Conservation (phyloP, 1,140 invertebrate species). For the Caenorhabditis inopinata region DNA sequence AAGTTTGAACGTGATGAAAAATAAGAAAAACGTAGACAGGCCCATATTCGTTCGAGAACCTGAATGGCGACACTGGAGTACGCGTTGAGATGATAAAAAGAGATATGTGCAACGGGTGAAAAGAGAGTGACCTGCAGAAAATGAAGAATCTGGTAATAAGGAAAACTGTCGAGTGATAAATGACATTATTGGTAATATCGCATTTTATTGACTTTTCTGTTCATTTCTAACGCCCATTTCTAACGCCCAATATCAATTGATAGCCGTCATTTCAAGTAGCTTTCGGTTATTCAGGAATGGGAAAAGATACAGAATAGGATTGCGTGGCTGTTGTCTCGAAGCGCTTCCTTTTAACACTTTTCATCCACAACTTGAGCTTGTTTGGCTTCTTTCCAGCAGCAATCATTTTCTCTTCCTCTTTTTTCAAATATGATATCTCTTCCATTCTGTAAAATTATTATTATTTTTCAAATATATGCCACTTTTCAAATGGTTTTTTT, state of each 20-base stretch:
- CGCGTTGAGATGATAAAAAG: neutral
- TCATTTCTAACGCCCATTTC: too few species aligned
- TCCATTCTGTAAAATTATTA: neutral
- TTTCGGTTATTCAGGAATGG: neutral
- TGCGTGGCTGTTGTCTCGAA: neutral
- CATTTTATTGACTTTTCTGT: too few species aligned
- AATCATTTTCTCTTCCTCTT: conserved; percentile 16
- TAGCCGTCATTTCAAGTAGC: neutral
- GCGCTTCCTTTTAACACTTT: neutral
- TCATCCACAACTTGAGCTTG: neutral
- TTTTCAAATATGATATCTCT: conserved; percentile 21
- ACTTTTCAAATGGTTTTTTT: too few species aligned
- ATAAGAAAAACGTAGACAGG: neutral
- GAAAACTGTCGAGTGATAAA: neutral
- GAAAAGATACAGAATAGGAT: neutral
- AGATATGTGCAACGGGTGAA: conserved; percentile 1
- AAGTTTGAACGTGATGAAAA: neutral
- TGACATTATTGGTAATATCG: neutral
- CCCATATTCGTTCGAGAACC: conserved; percentile 67
- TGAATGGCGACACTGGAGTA: neutral
- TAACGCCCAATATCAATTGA: too few species aligned
- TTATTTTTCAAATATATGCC: too few species aligned
- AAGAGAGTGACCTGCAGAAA: neutral
- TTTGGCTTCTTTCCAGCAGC: conserved; percentile 15
- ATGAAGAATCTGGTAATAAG: too few species aligned